Evolutionary conservation across 2,888 invertebrate genomes (phyloP).

Genomic region (Pollenia griseotomentosa): DNA sequence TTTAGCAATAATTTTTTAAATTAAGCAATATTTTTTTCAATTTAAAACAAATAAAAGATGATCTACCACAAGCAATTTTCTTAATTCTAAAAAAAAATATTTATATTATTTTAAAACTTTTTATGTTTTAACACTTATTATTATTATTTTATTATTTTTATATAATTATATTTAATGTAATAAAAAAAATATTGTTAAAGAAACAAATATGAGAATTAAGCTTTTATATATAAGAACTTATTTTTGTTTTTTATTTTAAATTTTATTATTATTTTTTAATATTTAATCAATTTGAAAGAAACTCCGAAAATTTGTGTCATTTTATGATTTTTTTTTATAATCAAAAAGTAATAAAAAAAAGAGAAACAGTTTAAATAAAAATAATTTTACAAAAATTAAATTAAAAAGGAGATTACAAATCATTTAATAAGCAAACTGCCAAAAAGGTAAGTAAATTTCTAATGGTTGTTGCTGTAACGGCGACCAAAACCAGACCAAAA

Average conservation of each 20-base stretch:
- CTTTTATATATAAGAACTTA: constrained; percentile 63
- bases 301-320: constrained; percentile 73
- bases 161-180: constrained; percentile 42
- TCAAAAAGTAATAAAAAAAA: constrained; percentile 55
- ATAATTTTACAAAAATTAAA: constrained; percentile 71
- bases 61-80: constrained; percentile 56
- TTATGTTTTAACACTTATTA: constrained; percentile 34
- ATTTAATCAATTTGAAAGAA: constrained; percentile 69
- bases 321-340: constrained; percentile 70
- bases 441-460: background rate
- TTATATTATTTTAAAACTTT: constrained; percentile 50
- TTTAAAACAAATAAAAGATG: constrained; percentile 10
- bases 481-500: too few species aligned
- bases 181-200: constrained; percentile 58
- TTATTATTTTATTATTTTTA: constrained; percentile 29
- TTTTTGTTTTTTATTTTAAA: constrained; percentile 61
- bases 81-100: constrained; percentile 40
- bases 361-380: constrained; percentile 68
- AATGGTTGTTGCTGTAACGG: too few species aligned
- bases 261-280: constrained; percentile 51
- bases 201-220: constrained; percentile 62
- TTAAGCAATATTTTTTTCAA: constrained; percentile 52
- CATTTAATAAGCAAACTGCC: background rate
- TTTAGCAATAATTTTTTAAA: constrained; percentile 24
- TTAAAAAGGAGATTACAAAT: background rate